Base-by-base conservation (phyloP, 2,888 invertebrate species). In the Nysson spinosus region DNA sequence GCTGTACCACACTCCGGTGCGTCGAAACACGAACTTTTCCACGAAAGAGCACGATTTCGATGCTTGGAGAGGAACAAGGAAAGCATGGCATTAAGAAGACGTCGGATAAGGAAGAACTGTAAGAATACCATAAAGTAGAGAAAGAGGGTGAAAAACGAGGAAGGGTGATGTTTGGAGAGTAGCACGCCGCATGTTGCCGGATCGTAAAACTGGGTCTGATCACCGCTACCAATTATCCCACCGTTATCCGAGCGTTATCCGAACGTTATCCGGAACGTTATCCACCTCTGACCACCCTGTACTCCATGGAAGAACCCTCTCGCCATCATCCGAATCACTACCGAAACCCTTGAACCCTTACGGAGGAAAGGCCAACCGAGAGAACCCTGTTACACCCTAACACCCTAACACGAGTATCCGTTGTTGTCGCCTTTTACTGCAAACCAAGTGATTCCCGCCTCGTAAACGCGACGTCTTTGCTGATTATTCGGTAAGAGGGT, bases 211-310 rank as follows among this genome's bases (percentile, higher is more conserved):
- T 83, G 77, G 81, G 79, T 80, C 84, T 86, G 87, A 87, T 87
- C 86, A 86, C 86, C 83, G 80, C 78, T 82, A 85, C 86, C 86
- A 87, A 87, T 87, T 87, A 87, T 86, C 86, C 86, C 79, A 79
- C 84, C 84, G 85, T 87, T 86, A 86, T 83, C 81, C 79, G 72
- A 79, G 75, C 80, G 81, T 81, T 82, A 83, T 83, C 85, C 85
- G 76, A 76, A 80, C 82, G 81, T 83, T 83, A 82, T 83, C 80
- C 83, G 77, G 78, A 69, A 79, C 83, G 83, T 85, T 86, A 84
- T 85, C 82, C 84, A 79, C 80, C 78, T 70, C 69, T 52, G 56
- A 62, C 61, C 64, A 62, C 72, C 62, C 70, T 62, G 65, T 61
- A 35, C 72, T 58, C 70, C 58, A 61, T 46, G 62, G 61, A 74